A percentile compares a stretch with the other conserved stretches of the same genome.
phyloP scores from a whole-genome alignment of 2,113 vertebrate genomes.

The Malurus melanocephalus region DNA sequence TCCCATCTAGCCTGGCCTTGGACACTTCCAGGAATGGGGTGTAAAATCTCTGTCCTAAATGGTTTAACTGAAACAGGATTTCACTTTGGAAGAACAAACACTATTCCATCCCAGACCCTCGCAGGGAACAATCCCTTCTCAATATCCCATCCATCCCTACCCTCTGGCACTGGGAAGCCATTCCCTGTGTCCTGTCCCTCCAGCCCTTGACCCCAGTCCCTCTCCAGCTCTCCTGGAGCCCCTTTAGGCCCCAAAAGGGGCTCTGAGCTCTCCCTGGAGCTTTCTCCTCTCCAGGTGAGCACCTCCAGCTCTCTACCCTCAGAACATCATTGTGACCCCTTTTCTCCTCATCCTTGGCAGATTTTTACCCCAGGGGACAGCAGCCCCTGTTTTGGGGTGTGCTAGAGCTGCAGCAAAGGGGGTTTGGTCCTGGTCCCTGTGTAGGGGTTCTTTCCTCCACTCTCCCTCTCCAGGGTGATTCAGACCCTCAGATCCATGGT shows the following conservation, averaged over 20 bases:
- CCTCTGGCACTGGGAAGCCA: background rate
- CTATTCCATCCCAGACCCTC: background rate
- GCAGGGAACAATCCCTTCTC: background rate
- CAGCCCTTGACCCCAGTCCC: background rate
- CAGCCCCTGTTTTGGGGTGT: background rate
- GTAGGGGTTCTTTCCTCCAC: background rate
- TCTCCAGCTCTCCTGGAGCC: background rate
- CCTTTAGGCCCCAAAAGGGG: background rate
- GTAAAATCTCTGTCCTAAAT: no score
- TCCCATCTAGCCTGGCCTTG: background rate
- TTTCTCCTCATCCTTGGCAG: background rate
- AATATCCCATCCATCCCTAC: fast-evolving
- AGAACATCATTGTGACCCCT: fast-evolving
- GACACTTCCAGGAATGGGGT: background rate
- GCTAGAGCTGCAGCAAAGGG: no score
- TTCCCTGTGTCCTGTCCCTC: background rate
- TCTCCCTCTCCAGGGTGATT: fast-evolving
- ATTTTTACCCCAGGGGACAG: background rate
- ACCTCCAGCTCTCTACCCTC: background rate
- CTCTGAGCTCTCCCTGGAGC: background rate
- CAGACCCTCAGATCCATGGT: background rate
- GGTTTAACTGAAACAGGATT: no score
- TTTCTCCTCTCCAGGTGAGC: background rate
- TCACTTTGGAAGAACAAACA: no score
- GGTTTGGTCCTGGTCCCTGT: background rate